Evolutionary conservation across 2,888 invertebrate species (phyloP), one percentile per base, ranked within the genome.

Genomic region (Slavum lentiscoides): DNA sequence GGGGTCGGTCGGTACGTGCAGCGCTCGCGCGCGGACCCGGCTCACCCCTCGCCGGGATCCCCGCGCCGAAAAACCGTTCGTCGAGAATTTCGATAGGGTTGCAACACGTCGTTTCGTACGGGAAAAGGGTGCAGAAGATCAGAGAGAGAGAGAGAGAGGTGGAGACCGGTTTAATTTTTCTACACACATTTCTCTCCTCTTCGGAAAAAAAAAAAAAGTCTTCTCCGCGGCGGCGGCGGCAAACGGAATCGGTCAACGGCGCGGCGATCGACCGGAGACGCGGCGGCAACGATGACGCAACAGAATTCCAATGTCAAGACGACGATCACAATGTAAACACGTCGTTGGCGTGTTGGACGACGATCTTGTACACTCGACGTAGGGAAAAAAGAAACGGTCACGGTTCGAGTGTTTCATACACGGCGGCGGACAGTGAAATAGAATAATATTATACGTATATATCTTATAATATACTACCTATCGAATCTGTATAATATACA

Each of bases 251-350:
- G 30, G 30, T 30, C 30, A 30, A 30, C 23, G 37, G 9, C 69
- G 58, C 53, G 77, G 69, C 68, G 15, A 72, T 80, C 70, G 80
- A 72, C 72, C 80, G 80, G 80, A 80, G 58, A 64, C 30, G 30
- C 30, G 30, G 30, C 53, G 68, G 49, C 39, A 55, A 64, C 55
- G 80, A 80, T 80, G 80, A 80, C 72, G 80, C 70, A 80, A 72
- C 80, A 58, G 58, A 80, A 80, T 80, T 80, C 80, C 80, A 80
- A 80, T 80, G 80, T 80, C 80, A 72, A 80, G 72, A 80, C 69
- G 72, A 80, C 69, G 80, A 80, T 80, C 80, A 80, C 80, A 80
- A 80, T 80, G 80, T 80, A 80, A 80, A 80, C 80, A 80, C 80
- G 21, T 30, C n/a, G 30, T 30, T 30, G 30, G 61, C n/a, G 62